Conservation (phyloP, 2,797 vertebrate genomes). For the Florisuga fusca region DNA sequence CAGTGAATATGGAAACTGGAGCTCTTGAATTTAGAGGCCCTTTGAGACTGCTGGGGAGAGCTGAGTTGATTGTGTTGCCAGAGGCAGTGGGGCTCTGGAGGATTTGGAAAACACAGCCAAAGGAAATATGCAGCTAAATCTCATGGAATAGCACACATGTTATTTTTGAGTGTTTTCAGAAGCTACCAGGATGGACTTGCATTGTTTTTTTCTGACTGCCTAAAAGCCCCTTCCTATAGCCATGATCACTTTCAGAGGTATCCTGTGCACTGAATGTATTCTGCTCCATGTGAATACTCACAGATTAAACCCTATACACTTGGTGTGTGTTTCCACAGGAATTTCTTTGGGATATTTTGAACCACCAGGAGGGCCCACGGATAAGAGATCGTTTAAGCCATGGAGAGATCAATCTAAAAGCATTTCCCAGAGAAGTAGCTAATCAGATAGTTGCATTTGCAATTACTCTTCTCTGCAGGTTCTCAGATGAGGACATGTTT, state of each 20-base stretch:
- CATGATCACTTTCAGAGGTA: background rate
- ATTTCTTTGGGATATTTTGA: conserved; percentile 84
- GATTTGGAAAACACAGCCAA: background rate
- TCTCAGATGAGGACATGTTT: background rate
- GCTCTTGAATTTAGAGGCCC: background rate
- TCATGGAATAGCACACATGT: background rate
- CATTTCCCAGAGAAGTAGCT: conserved; percentile 73
- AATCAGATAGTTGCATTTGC: conserved; percentile 77
- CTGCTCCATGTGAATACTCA: background rate
- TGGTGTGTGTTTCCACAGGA: conserved; percentile 68
- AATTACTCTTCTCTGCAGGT: conserved; percentile 70
- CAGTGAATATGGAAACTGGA: background rate
- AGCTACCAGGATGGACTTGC: background rate
- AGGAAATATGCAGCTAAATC: background rate
- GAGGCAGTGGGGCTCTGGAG: background rate
- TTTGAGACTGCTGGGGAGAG: background rate
- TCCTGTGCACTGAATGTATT: background rate
- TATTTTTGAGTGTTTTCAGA: background rate
- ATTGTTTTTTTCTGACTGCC: background rate
- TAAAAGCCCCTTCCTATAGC: background rate
- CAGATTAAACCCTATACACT: background rate
- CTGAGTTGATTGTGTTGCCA: background rate
- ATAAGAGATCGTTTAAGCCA: conserved; percentile 82
- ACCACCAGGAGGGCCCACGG: conserved; percentile 81
- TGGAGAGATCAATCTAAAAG: conserved; percentile 72